A percentile compares a stretch with the other conserved stretches of the same genome.
Conservation (phyloP, 2,113 vertebrate species). For the Erythrolamprus reginae region DNA sequence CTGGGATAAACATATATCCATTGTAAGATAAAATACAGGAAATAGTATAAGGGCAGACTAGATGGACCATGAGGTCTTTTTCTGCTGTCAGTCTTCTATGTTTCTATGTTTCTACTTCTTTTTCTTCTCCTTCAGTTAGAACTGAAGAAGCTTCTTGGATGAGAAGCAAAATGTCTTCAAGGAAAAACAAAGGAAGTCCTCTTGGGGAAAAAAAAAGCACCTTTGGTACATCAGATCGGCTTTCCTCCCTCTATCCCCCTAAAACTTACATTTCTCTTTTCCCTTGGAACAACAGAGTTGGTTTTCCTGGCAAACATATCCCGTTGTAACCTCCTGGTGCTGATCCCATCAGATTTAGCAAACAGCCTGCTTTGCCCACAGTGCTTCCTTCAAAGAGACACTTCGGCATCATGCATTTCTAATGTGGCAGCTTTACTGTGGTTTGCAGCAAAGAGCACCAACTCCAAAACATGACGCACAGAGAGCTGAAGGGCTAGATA, state of each 20-base stretch:
- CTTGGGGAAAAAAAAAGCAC: background rate
- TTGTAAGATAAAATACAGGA: too few species aligned
- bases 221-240: background rate
- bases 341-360: background rate
- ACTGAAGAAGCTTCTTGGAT: background rate
- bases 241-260: background rate
- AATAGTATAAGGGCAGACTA: too few species aligned
- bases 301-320: background rate
- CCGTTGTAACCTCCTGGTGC: background rate
- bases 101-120: too few species aligned
- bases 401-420: background rate
- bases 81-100: too few species aligned
- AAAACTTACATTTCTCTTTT: background rate
- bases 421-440: background rate
- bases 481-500: background rate
- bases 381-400: background rate
- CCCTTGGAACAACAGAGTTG: background rate
- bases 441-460: background rate
- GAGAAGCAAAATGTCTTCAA: background rate
- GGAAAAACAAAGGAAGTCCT: background rate
- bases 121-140: background rate
- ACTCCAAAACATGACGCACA: background rate
- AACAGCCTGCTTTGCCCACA: background rate
- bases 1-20: too few species aligned
- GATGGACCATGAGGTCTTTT: too few species aligned